Conservation (phyloP, 1,140 invertebrate species). For the Rhynchophorus ferrugineus region DNA sequence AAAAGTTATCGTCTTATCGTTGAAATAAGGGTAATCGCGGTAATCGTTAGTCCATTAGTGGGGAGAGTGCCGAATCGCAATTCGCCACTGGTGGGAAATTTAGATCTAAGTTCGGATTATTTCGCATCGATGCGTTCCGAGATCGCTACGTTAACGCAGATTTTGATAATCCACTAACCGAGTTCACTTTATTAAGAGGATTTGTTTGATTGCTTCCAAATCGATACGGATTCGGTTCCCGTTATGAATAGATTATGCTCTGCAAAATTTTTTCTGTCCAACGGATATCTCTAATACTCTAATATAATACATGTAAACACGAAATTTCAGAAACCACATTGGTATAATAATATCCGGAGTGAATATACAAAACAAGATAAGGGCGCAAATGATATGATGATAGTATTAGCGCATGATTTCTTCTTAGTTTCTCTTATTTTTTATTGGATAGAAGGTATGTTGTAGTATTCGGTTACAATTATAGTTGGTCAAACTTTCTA, state of each 20-base stretch:
- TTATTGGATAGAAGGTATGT: too few relatives aligned
- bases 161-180: constrained; percentile 21
- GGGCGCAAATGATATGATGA: too few relatives aligned
- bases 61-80: constrained; percentile 28
- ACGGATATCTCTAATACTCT: too few relatives aligned
- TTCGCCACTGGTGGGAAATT: constrained; percentile 20
- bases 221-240: constrained; percentile 5
- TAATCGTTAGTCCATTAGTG: constrained; percentile 36
- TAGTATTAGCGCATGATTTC: too few relatives aligned
- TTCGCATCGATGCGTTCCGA: constrained; percentile 28
- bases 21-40: constrained; percentile 28
- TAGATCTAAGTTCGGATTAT: constrained; percentile 30
- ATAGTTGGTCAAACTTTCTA: too few relatives aligned
- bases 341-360: too few relatives aligned
- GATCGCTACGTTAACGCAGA: constrained; percentile 20
- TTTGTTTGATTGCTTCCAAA: constrained; percentile 14
- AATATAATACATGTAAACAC: too few relatives aligned
- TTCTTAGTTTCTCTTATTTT: too few relatives aligned
- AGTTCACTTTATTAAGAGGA: constrained; percentile 6
- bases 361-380: too few relatives aligned
- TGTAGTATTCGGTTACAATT: too few relatives aligned
- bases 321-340: too few relatives aligned
- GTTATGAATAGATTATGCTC: background rate
- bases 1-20: constrained; percentile 32
- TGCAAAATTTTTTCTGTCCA: constrained; percentile 1